Conservation (phyloP, 2,888 invertebrate genomes). For the Euplagia quadripunctaria region DNA sequence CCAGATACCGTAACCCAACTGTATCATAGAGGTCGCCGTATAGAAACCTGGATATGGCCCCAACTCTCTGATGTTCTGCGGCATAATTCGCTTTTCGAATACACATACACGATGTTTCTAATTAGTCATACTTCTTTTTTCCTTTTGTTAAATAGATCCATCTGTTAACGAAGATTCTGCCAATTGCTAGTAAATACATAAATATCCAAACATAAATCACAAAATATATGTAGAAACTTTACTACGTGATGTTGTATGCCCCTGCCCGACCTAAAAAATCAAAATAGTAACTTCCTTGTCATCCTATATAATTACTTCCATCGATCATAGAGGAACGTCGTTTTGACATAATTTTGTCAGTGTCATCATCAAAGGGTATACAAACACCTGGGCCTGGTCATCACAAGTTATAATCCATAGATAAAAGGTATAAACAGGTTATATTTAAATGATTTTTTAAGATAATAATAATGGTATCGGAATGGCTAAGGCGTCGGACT, state of each 20-base stretch:
- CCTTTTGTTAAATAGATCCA: neutral
- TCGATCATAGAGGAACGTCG: neutral
- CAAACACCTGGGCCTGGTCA: too few species aligned
- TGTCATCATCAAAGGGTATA: neutral
- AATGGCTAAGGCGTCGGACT: too few species aligned
- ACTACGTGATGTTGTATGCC: neutral
- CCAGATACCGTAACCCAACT: conserved; percentile 70
- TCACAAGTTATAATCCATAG: neutral
- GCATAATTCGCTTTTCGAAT: neutral
- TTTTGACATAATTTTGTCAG: neutral
- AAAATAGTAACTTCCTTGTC: neutral
- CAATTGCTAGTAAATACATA: neutral
- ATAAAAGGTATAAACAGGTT: neutral
- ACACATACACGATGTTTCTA: neutral
- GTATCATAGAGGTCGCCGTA: conserved; percentile 65
- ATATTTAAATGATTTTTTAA: too few species aligned
- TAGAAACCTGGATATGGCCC: conserved; percentile 58
- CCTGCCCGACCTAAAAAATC: neutral
- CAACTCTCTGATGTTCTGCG: neutral
- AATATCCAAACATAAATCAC: neutral
- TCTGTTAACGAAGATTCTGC: neutral
- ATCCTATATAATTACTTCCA: neutral
- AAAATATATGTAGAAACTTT: neutral
- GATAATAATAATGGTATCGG: too few species aligned
- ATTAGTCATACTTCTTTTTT: neutral